Base-by-base conservation (phyloP, 2,888 invertebrate species). In the Gasteruption jaculator region DNA sequence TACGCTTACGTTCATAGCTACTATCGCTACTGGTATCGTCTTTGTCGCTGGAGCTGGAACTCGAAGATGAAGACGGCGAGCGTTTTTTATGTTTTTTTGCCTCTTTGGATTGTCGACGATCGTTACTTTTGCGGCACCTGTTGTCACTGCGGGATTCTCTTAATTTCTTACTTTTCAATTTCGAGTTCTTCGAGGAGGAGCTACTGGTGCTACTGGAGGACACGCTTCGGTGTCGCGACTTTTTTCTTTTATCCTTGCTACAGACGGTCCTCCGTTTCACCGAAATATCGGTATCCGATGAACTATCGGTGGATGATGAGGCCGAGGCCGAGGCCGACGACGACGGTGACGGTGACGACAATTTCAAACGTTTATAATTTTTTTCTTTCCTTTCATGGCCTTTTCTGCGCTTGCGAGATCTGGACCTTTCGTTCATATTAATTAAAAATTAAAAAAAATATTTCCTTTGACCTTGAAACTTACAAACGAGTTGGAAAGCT, bases 1-100 rank as follows among this genome's bases (percentile, higher is more conserved):
- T 62, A 62, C 74, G 75, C 52, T 74, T 75, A 52, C 77, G 75
- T 39, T 69, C 73, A 0, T 75, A 74, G 72, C 5, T 76, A 71
- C 45, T 56, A 27, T 43, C 48, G 10, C 33, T 43, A 34, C 38
- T 41, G 30, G 24, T 52, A 12, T 45, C 45, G 21, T 38, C 47
- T 15, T 52, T 50, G 46, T 71, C 71, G 50, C 73, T 74, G 10
- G 72, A 72, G 54, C 68, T 73, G 12, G 57, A 52, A 43, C 55
- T 58, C 3, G 62, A 60, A n/a, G 56, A 48, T 1, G 65, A 58
- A 4, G 53, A 49, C 8, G 54, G 58, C 16, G 41, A 18, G 19
- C 35, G 48, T 7, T 42, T 46, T 11, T 43, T 41, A 1, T 45
- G 29, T 14, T 46, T 46, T 20, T 43, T 41, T 7, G 11, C n/a